Evolutionary conservation across 2,113 vertebrate species (phyloP).

Genomic region (Marmota monax): DNA sequence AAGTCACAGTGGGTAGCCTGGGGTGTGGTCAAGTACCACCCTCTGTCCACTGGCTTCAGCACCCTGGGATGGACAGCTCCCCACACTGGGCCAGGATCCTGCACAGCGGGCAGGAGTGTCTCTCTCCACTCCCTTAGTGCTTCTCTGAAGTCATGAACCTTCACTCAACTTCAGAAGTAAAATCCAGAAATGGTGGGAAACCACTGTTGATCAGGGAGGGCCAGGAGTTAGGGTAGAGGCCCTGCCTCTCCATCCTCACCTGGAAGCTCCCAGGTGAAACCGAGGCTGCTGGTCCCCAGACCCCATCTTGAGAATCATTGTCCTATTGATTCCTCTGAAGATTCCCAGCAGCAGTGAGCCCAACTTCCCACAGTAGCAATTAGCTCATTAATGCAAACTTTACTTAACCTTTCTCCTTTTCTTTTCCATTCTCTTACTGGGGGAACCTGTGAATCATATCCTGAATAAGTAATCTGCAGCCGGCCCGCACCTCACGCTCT

Average conservation of each 20-base stretch:
- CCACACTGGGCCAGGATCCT: background rate
- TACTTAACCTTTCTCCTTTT: background rate
- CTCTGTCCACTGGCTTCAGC: background rate
- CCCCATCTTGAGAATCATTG: background rate
- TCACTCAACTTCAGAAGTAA: background rate
- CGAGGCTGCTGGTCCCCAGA: background rate
- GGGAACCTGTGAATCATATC: background rate
- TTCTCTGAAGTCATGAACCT: background rate
- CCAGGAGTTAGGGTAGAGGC: background rate
- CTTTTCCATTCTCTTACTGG: background rate
- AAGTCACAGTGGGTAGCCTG: accelerated
- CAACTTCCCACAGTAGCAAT: background rate
- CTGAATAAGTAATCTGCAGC: background rate
- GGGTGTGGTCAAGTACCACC: background rate
- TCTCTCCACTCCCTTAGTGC: background rate
- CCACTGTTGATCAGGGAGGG: background rate
- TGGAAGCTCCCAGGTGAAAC: background rate
- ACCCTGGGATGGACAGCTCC: background rate
- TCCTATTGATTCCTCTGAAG: background rate
- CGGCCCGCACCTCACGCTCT: background rate
- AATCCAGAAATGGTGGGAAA: background rate
- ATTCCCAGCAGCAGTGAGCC: background rate
- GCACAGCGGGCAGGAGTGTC: background rate
- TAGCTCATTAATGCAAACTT: background rate
- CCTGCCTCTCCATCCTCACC: background rate